phyloP scores from a whole-genome alignment of 2,797 vertebrate genomes.

The Hypotaenidia okinawae region DNA sequence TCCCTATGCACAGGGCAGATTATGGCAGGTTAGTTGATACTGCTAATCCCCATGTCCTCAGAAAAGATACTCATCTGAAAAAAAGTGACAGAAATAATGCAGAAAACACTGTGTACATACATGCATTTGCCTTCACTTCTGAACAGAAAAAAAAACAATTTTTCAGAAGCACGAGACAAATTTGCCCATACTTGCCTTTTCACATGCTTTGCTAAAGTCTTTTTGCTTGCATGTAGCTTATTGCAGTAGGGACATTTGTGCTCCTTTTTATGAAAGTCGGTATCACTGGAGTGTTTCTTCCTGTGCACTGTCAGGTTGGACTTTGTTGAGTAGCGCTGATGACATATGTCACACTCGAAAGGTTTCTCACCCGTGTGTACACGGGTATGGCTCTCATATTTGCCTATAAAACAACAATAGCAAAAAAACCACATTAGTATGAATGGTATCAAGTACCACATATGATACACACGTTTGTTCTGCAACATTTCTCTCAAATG shows the following conservation, averaged over 20 bases:
- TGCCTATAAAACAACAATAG: constrained; percentile 79
- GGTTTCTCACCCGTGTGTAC: constrained; percentile 98
- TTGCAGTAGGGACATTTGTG: constrained; percentile 96
- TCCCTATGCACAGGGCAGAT: not conserved
- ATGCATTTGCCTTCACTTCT: not conserved
- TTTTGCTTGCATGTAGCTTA: constrained; percentile 96
- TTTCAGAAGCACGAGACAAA: not conserved
- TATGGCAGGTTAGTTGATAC: not conserved
- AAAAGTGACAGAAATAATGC: not conserved
- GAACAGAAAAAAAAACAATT: not conserved
- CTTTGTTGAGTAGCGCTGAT: constrained; percentile 97
- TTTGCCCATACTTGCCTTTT: constrained; percentile 83
- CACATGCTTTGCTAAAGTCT: constrained; percentile 93
- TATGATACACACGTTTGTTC: not conserved
- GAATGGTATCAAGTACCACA: not conserved
- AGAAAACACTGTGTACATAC: not conserved
- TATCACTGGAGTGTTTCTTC: constrained; percentile 89
- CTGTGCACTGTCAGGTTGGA: constrained; percentile 97
- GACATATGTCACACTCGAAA: constrained; percentile 96
- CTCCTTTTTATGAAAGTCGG: constrained; percentile 91
- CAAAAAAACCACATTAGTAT: not conserved
- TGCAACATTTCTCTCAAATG: not conserved
- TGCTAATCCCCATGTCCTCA: not conserved
- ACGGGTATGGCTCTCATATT: constrained; percentile 95
- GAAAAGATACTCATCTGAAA: not conserved